Conservation (phyloP, 2,888 invertebrate species). For the Exocentrus adspersus region DNA sequence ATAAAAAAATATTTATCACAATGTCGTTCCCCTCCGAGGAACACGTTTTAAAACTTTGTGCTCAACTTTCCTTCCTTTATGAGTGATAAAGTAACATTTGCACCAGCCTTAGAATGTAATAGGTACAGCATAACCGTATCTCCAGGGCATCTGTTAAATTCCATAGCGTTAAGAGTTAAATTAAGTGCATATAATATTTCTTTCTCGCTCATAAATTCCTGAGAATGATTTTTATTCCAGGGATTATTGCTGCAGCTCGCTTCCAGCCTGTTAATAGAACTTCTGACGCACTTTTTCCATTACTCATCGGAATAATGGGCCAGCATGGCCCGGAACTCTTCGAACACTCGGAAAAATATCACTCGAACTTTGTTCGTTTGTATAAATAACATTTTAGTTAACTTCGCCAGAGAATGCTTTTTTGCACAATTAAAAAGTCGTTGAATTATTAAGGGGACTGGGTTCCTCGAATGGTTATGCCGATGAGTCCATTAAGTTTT, state of each 20-base stretch:
- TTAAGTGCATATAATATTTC: constrained; percentile 48
- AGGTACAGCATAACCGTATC: constrained; percentile 40
- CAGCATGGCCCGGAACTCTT: constrained; percentile 30
- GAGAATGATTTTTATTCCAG: constrained; percentile 47
- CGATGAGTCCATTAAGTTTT: background rate
- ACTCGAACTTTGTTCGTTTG: constrained; percentile 25
- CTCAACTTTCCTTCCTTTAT: constrained; percentile 30
- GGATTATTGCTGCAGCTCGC: constrained; percentile 55
- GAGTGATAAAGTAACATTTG: constrained; percentile 17
- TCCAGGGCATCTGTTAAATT: constrained; percentile 43
- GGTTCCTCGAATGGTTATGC: background rate
- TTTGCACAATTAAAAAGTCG: constrained; percentile 10
- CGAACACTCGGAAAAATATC: constrained; percentile 28
- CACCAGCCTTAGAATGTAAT: constrained; percentile 36
- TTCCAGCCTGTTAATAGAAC: constrained; percentile 58
- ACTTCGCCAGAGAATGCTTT: constrained; percentile 3
- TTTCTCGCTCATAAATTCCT: constrained; percentile 43
- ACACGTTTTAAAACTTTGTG: constrained; percentile 32
- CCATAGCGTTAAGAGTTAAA: constrained; percentile 43
- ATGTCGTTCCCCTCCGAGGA: background rate
- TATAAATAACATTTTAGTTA: constrained; percentile 23
- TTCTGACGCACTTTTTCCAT: constrained; percentile 58
- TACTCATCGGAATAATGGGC: constrained; percentile 40
- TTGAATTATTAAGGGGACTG: constrained; percentile 5
- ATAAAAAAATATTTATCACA: constrained; percentile 12